Evolutionary conservation across 2,888 invertebrate genomes (phyloP).

Genomic region (Emesis russula): DNA sequence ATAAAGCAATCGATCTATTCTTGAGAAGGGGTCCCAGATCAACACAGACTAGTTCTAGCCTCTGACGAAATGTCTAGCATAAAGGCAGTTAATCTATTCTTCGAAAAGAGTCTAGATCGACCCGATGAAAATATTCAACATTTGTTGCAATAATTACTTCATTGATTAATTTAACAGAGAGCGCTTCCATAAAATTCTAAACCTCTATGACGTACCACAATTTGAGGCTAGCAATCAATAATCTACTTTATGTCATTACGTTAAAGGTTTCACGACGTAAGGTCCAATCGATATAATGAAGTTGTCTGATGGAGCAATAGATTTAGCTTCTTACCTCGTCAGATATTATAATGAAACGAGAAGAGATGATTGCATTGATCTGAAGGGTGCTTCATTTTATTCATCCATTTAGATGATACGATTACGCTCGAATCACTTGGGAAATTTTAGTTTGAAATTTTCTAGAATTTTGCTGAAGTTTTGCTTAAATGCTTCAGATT

Average conservation of each 20-base stretch:
- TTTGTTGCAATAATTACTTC: not conserved
- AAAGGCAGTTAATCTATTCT: too few species aligned
- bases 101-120: too few species aligned
- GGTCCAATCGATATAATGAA: constrained; percentile 19
- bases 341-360: constrained; percentile 24
- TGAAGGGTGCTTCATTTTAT: not conserved
- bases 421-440: not conserved
- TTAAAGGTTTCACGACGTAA: constrained; percentile 18
- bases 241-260: constrained; percentile 35
- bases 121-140: not conserved
- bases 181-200: not conserved
- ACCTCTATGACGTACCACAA: constrained; percentile 32
- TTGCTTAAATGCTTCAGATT: not conserved
- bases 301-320: constrained; percentile 15
- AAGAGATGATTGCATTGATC: constrained; percentile 20
- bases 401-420: constrained; percentile 18
- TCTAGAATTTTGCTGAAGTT: not conserved
- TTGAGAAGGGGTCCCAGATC: too few species aligned
- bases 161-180: not conserved
- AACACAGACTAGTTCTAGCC: too few species aligned
- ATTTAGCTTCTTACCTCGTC: constrained; percentile 20
- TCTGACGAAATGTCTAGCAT: too few species aligned
- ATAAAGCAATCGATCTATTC: too few species aligned
- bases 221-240: constrained; percentile 22
- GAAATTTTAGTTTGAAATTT: not conserved